Evolutionary conservation across 2,797 vertebrate species (phyloP).

Genomic region (Rhinogobio ventralis): DNA sequence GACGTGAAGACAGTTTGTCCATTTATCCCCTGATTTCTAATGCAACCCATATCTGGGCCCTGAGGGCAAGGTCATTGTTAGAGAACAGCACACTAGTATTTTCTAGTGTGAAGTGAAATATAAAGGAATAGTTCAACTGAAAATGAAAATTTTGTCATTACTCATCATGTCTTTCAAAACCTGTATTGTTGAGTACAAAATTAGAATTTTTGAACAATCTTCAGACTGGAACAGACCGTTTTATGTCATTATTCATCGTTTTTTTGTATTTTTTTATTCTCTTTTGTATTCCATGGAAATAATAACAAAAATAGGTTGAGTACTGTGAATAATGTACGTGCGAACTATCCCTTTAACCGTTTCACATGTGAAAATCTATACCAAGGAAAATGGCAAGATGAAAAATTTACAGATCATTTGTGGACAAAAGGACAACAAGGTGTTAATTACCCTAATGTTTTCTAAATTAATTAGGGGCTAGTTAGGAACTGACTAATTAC

Average conservation of each 20-base stretch:
- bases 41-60: conserved; percentile 53
- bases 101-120: conserved; percentile 2
- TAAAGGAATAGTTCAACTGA: not conserved
- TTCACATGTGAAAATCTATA: conserved; percentile 47
- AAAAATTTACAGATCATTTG: conserved; percentile 46
- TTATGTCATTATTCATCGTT: not conserved
- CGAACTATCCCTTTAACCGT: conserved; percentile 8
- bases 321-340: not conserved
- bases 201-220: not conserved
- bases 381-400: conserved; percentile 53
- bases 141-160: not conserved
- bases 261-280: fast-evolving
- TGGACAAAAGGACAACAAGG: conserved; percentile 52
- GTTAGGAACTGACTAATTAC: conserved; percentile 63
- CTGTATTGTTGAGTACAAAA: not conserved
- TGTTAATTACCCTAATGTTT: conserved; percentile 60
- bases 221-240: not conserved
- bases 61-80: conserved; percentile 46
- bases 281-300: not conserved
- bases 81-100: conserved; percentile 19
- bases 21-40: conserved; percentile 50
- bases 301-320: not conserved
- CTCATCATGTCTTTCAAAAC: not conserved
- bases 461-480: conserved; percentile 61
- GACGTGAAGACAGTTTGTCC: conserved; percentile 52